Evolutionary conservation across 2,888 invertebrate genomes (phyloP).

Genomic region (Protodeltote pygarga): DNA sequence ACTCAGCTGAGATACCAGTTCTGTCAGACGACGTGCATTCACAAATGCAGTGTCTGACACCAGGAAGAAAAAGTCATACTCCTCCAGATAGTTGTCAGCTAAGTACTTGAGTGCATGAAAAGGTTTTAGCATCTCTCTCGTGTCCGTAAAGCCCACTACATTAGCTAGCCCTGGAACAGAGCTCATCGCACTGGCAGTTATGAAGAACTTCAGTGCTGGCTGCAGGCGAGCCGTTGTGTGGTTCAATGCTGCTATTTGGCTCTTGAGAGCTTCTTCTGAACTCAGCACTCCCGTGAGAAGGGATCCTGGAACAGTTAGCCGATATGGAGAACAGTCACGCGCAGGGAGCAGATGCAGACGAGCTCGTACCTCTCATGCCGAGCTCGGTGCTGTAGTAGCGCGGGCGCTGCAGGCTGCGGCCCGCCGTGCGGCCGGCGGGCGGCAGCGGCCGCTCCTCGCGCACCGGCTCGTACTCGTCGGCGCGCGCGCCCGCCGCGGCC

Average conservation of each 20-base stretch:
- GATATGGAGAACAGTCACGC: no score
- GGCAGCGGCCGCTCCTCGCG: constrained; percentile 69
- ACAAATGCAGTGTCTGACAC: constrained; percentile 95
- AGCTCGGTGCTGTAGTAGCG: constrained; percentile 98
- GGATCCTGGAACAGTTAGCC: constrained; percentile 51
- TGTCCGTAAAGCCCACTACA: constrained; percentile 96
- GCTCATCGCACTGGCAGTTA: constrained; percentile 84
- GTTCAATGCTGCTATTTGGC: constrained; percentile 95
- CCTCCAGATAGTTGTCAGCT: constrained; percentile 94
- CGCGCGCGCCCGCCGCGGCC: constrained; percentile 28
- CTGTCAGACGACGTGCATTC: constrained; percentile 91
- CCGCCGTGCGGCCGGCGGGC: constrained; percentile 54
- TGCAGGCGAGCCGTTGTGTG: constrained; percentile 94
- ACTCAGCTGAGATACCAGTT: constrained; percentile 92
- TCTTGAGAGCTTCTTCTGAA: constrained; percentile 90
- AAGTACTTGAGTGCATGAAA: constrained; percentile 96
- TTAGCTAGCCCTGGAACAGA: constrained; percentile 83
- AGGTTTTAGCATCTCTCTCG: constrained; percentile 90
- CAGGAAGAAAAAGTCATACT: constrained; percentile 97
- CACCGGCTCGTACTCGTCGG: constrained; percentile 77
- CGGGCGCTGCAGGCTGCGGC: constrained; percentile 91
- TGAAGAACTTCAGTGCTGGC: constrained; percentile 94
- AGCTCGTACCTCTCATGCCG: constrained; percentile 89
- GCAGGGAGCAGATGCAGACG: neutral
- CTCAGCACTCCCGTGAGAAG: constrained; percentile 95